A percentile compares a stretch with the other conserved stretches of the same genome.
Conservation (phyloP, 2,113 vertebrate genomes). For the Blennius ocellaris region DNA sequence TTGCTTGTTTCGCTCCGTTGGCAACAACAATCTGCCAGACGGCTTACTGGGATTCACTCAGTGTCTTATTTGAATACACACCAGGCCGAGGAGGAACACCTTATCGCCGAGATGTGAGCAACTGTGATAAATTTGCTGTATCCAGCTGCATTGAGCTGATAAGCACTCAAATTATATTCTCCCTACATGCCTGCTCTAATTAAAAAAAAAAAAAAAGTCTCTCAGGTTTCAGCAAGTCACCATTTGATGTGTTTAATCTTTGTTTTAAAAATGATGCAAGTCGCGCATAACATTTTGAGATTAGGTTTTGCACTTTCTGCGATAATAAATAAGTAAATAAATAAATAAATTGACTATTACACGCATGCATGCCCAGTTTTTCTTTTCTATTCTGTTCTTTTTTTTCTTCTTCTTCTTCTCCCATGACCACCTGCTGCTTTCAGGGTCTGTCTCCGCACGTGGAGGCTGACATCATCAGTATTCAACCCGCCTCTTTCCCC, state of each 20-base stretch:
- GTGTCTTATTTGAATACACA: constrained; percentile 68
- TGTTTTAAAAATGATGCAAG: constrained; percentile 70
- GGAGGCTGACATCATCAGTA: constrained; percentile 65
- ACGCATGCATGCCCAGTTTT: constrained; percentile 2
- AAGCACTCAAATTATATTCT: constrained; percentile 74
- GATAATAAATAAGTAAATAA: constrained; percentile 45
- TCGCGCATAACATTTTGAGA: constrained; percentile 17
- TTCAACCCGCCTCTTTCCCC: constrained; percentile 54
- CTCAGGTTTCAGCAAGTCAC: constrained; percentile 63
- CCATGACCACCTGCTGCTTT: constrained; percentile 63
- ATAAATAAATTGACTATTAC: constrained; percentile 30
- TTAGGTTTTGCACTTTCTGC: constrained; percentile 14
- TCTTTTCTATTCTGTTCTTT: background rate
- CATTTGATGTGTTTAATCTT: constrained; percentile 69
- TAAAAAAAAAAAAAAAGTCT: constrained; percentile 68
- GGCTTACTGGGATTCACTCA: constrained; percentile 51
- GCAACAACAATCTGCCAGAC: constrained; percentile 60
- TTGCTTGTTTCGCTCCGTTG: constrained; percentile 58
- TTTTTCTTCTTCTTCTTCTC: background rate
- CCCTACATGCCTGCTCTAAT: constrained; percentile 70
- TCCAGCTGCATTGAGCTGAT: constrained; percentile 78
- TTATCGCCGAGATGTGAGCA: constrained; percentile 77
- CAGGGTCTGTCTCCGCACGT: constrained; percentile 27
- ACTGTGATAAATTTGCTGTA: constrained; percentile 68
- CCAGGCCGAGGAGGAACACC: constrained; percentile 59